Conservation (phyloP, 2,888 invertebrate species). For the Sympetrum striolatum region DNA sequence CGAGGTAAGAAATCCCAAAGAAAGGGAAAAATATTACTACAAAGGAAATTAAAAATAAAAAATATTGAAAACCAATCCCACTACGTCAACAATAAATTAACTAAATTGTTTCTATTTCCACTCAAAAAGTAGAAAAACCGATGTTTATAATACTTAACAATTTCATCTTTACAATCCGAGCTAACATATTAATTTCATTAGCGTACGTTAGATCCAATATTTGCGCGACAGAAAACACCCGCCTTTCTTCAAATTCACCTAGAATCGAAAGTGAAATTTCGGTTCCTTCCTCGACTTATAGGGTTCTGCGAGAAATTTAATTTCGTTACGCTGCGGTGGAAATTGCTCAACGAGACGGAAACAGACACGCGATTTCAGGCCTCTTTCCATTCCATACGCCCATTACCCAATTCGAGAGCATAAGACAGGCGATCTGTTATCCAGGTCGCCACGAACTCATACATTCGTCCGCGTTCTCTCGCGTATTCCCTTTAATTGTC, state of each 20-base stretch:
- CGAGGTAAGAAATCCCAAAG: no score
- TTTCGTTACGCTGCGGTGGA: slow-evolving; percentile 3
- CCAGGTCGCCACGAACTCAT: slow-evolving; percentile 9
- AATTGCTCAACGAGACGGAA: neutral
- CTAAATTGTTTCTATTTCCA: no score
- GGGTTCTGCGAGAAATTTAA: neutral
- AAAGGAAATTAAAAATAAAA: no score
- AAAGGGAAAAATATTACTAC: no score
- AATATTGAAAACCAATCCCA: no score
- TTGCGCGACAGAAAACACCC: no score
- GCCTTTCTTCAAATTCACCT: neutral
- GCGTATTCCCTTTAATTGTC: neutral
- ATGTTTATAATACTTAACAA: no score
- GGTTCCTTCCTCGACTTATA: neutral
- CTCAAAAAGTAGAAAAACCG: no score
- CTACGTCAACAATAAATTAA: no score
- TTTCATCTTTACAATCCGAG: no score
- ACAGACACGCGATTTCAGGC: slow-evolving; percentile 6
- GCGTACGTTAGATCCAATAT: no score
- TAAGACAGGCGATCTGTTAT: neutral
- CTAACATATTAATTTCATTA: no score
- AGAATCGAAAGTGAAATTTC: neutral
- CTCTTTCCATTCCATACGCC: neutral
- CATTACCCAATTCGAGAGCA: slow-evolving; percentile 6
- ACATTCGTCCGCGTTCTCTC: neutral